These are phyloP conservation scores for Ceratothoa steindachneri DNA, from an alignment of 2,888 invertebrate species.

Conservation along the genomic window DNA sequence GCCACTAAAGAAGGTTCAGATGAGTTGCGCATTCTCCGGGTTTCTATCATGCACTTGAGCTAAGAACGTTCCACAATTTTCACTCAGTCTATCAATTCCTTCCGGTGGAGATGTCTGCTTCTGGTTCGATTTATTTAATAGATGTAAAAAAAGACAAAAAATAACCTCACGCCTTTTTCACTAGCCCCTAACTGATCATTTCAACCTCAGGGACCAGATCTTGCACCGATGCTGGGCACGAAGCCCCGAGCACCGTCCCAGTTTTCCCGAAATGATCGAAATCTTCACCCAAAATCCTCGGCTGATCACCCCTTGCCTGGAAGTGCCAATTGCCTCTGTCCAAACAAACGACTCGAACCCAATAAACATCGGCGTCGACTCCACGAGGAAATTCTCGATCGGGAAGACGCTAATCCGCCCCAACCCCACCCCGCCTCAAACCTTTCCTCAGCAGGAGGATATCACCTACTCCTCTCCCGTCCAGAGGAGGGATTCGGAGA, in stretches of 20 bases:
- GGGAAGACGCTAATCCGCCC: slow-evolving; percentile 18
- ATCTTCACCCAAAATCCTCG: slow-evolving; percentile 70
- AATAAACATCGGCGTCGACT: slow-evolving; percentile 19
- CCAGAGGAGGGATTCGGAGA: neutral
- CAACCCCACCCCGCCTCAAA: neutral
- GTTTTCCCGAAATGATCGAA: slow-evolving; percentile 74
- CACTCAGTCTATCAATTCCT: too few species aligned
- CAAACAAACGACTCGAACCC: slow-evolving; percentile 35
- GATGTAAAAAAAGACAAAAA: too few species aligned
- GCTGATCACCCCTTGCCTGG: slow-evolving; percentile 72
- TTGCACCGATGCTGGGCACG: slow-evolving; percentile 75
- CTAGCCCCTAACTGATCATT: too few species aligned
- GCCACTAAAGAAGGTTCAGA: too few species aligned
- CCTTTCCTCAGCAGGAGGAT: neutral
- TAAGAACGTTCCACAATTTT: too few species aligned
- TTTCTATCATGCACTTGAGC: too few species aligned
- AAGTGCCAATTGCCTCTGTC: slow-evolving; percentile 64
- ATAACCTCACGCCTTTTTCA: too few species aligned
- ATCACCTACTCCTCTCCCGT: neutral
- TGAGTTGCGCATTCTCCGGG: too few species aligned
- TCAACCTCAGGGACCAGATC: slow-evolving; percentile 63
- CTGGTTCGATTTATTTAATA: too few species aligned
- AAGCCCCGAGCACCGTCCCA: slow-evolving; percentile 67
- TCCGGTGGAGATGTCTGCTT: too few species aligned
- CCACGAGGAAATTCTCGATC: slow-evolving; percentile 29